Evolutionary conservation across 2,113 vertebrate species (phyloP).

Genomic region (Lepisosteus osseus): DNA sequence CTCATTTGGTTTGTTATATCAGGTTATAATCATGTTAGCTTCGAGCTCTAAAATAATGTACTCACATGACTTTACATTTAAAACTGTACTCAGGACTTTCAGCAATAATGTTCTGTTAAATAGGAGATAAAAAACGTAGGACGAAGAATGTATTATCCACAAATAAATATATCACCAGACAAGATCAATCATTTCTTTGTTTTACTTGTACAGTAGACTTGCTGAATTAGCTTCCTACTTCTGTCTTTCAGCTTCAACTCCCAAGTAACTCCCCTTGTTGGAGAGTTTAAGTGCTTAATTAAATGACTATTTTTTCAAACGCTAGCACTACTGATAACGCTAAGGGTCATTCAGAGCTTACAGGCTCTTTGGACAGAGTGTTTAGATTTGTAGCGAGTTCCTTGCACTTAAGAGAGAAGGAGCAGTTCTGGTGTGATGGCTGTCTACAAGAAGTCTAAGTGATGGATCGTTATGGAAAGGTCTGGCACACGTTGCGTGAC

Average conservation of each 20-base stretch:
- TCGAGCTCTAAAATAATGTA: too few species aligned
- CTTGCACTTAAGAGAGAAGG: not conserved
- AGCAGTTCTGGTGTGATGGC: not conserved
- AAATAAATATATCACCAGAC: too few species aligned
- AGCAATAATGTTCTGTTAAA: too few species aligned
- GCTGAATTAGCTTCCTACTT: not conserved
- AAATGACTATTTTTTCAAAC: constrained; percentile 2
- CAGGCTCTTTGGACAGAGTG: not conserved
- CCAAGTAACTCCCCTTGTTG: constrained; percentile 2
- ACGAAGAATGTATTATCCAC: too few species aligned
- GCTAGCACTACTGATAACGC: constrained; percentile 2
- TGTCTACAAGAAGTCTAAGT: not conserved
- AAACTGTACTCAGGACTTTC: too few species aligned
- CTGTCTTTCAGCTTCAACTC: constrained; percentile 6
- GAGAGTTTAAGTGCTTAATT: not conserved
- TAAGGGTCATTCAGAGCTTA: not conserved
- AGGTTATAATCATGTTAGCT: too few species aligned
- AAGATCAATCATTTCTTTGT: too few species aligned
- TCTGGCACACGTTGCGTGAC: not conserved
- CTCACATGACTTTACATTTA: too few species aligned
- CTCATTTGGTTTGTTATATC: too few species aligned
- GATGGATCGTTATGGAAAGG: not conserved
- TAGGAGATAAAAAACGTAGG: too few species aligned
- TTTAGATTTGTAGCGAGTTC: not conserved
- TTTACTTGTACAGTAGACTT: too few species aligned